Conservation (phyloP, 2,888 invertebrate species). For the Cremastobaeus sp. region DNA sequence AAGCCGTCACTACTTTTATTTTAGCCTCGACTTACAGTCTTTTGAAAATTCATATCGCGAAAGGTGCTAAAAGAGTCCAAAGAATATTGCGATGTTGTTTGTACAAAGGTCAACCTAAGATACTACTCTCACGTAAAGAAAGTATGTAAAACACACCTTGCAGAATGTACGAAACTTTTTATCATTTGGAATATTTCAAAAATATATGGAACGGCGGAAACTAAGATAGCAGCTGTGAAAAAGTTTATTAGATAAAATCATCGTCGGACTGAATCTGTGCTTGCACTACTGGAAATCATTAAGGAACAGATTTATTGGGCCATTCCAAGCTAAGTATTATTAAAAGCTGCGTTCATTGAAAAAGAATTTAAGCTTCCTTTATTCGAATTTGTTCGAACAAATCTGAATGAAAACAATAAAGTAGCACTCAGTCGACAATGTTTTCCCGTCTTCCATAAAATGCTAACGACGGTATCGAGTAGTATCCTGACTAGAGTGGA, state of each 20-base stretch:
- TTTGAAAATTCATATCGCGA: conserved; percentile 53
- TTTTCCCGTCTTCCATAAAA: conserved; percentile 42
- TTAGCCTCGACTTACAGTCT: conserved; percentile 44
- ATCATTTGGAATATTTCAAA: conserved; percentile 1
- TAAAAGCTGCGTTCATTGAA: not conserved
- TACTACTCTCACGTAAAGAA: conserved; percentile 14
- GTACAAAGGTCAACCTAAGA: conserved; percentile 44
- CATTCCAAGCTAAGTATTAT: not conserved
- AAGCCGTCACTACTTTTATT: conserved; percentile 51
- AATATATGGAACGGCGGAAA: conserved; percentile 7
- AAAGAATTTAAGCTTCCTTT: not conserved
- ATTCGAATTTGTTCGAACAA: conserved; percentile 11
- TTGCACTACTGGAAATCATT: conserved; percentile 5
- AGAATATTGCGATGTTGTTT: conserved; percentile 29
- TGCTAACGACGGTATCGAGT: conserved; percentile 51
- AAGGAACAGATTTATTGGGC: not conserved
- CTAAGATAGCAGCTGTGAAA: not conserved
- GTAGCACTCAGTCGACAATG: conserved; percentile 25
- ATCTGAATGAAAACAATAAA: conserved; percentile 23
- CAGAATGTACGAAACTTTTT: conserved; percentile 4
- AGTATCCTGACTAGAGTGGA: conserved; percentile 21
- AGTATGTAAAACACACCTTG: not conserved
- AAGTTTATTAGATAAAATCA: not conserved
- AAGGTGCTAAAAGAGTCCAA: conserved; percentile 31
- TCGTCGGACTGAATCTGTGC: not conserved